Evolutionary conservation across 2,888 invertebrate genomes (phyloP), one percentile per base, ranked within the genome.

Genomic region (Acheta domesticus): DNA sequence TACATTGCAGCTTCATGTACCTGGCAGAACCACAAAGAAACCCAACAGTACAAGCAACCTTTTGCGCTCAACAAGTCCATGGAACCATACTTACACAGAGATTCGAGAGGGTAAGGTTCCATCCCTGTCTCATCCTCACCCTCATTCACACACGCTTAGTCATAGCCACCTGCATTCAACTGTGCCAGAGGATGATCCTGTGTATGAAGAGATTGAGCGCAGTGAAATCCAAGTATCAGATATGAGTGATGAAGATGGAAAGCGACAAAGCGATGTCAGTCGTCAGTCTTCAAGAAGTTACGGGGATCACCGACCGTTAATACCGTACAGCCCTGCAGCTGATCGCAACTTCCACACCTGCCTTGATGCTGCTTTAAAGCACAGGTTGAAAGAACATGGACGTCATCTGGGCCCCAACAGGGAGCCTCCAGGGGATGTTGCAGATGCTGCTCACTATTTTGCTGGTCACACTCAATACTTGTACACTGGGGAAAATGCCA

Each of bases 151-250:
- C 62, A 36, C 36, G 36, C 36, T 36, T 36, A 36, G 36, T 36
- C 36, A 36, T 36, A 36, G 36, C 36, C 36, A 36, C 36, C 36
- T 36, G 74, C 48, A 74, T 84, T 49, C 84, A 84, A 81, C 36
- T 36, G 36, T 36, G 36, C 36, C 36, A 36, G 86, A 86, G 77
- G 93, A 94, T 83, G 94, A 94, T 84, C 94, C 94, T 0, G 94
- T 94, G 2, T 94, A 94, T 86, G 94, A 94, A 85, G 94, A 94
- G 85, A 94, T 94, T 80, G 94, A 94, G 84, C 88, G 93, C 12
- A 84, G 92, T 83, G 93, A 93, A 84, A 91, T 93, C 4, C 89
- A 92, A 77, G 92, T 92, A 84, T 93, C 93, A 0, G 94, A 94
- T 84, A 90, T 93, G 91, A 93, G 93, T 75, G 94, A 94, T 84